Evolutionary conservation across 2,797 vertebrate genomes (phyloP).

Genomic region (Decapterus maruadsi): DNA sequence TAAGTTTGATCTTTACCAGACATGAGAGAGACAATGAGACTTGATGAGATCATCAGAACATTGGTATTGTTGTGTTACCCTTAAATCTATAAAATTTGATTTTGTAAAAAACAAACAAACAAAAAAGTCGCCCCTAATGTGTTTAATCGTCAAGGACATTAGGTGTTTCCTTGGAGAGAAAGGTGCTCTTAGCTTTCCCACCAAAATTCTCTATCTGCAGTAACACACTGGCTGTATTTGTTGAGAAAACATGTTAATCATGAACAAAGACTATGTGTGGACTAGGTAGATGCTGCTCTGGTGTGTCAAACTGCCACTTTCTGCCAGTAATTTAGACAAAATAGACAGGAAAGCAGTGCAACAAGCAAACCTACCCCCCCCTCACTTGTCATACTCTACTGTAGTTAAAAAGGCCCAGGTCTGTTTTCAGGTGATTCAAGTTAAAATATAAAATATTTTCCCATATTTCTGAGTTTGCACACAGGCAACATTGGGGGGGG

Average conservation of each 20-base stretch:
- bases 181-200: background rate
- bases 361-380: constrained; percentile 2
- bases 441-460: background rate
- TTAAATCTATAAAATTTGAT: background rate
- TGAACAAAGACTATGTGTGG: background rate
- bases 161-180: background rate
- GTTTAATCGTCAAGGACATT: background rate
- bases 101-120: constrained; percentile 17
- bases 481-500: background rate
- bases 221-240: background rate
- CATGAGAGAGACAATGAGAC: too few species aligned
- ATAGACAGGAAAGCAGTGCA: background rate
- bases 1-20: background rate
- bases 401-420: background rate
- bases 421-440: background rate
- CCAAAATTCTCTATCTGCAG: background rate
- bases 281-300: background rate
- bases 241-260: background rate
- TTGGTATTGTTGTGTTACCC: background rate
- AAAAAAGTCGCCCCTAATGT: background rate
- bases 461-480: background rate
- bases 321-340: constrained; percentile 3
- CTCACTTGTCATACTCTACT: background rate
- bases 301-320: background rate
- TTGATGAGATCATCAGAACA: background rate